These are phyloP conservation scores for Caenorhabditis japonica DNA, from an alignment of 2,888 invertebrate species.

Conservation along the genomic window DNA sequence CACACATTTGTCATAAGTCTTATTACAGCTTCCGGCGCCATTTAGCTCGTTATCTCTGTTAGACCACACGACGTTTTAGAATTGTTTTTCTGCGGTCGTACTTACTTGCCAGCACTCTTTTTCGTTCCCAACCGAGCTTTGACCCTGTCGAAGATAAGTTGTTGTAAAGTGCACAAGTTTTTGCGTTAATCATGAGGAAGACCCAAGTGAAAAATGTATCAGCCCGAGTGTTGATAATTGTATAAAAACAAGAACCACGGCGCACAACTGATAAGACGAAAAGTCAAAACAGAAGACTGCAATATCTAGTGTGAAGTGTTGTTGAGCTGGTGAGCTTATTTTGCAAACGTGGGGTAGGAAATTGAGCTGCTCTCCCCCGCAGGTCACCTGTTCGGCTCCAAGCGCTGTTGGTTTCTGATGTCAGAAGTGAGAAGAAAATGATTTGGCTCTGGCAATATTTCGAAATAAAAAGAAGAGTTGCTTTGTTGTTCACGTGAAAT, in stretches of 20 bases:
- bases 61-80: conserved; percentile 46
- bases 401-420: conserved; percentile 25
- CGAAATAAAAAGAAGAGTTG: no score
- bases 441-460: conserved; percentile 32
- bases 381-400: conserved; percentile 47
- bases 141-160: conserved; percentile 22
- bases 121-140: conserved; percentile 33
- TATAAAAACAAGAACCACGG: conserved; percentile 18
- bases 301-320: conserved; percentile 24
- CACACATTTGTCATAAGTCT: no score
- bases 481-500: conserved; percentile 41
- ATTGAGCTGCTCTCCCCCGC: conserved; percentile 48
- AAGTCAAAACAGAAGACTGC: conserved; percentile 27
- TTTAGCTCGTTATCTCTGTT: conserved; percentile 15
- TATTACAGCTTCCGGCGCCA: no score
- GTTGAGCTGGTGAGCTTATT: conserved; percentile 36
- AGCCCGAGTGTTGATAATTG: conserved; percentile 37
- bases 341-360: conserved; percentile 6
- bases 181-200: conserved; percentile 39
- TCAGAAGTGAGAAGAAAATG: conserved; percentile 16
- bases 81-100: conserved; percentile 19
- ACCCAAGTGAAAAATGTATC: conserved; percentile 1
- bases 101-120: no score
- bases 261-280: conserved; percentile 38
- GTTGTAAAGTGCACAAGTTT: conserved; percentile 47